A percentile compares a stretch with the other conserved stretches of the same genome.
These are phyloP conservation scores for Rhinolophus ferrumequinum DNA, from an alignment of 2,113 vertebrate species.

Conservation along the genomic window DNA sequence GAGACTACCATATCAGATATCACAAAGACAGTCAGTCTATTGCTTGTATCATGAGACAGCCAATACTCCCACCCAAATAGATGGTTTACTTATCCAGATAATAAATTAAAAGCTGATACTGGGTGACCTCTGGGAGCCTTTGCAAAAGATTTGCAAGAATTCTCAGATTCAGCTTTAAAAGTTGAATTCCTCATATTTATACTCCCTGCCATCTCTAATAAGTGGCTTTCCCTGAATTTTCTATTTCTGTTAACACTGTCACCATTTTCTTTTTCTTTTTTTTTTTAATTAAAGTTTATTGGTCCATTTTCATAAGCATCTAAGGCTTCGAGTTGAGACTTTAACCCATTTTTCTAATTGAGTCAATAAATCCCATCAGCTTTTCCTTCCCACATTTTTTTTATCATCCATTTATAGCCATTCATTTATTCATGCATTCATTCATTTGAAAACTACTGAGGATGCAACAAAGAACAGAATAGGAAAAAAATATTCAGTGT, in stretches of 20 bases:
- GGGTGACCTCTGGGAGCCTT: background rate
- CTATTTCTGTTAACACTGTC: background rate
- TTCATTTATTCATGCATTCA: background rate
- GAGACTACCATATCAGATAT: background rate
- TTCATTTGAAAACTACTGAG: background rate
- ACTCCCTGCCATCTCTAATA: background rate
- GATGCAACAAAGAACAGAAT: background rate
- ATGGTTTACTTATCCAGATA: background rate
- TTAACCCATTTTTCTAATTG: background rate
- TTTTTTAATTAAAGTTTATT: too few species aligned
- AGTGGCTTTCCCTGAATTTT: background rate
- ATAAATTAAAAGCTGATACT: background rate
- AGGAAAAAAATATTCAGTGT: background rate
- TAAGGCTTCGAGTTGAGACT: background rate
- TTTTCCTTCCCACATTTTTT: background rate
- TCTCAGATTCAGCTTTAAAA: conserved; percentile 16
- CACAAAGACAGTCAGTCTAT: background rate
- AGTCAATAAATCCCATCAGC: background rate
- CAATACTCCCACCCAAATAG: background rate
- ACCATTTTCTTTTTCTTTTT: background rate
- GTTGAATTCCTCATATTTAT: background rate
- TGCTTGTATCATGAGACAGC: background rate
- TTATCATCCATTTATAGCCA: background rate
- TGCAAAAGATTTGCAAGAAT: background rate
- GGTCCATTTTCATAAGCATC: background rate